Evolutionary conservation across 2,888 invertebrate genomes (phyloP).

Genomic region (Philereme vetulata): DNA sequence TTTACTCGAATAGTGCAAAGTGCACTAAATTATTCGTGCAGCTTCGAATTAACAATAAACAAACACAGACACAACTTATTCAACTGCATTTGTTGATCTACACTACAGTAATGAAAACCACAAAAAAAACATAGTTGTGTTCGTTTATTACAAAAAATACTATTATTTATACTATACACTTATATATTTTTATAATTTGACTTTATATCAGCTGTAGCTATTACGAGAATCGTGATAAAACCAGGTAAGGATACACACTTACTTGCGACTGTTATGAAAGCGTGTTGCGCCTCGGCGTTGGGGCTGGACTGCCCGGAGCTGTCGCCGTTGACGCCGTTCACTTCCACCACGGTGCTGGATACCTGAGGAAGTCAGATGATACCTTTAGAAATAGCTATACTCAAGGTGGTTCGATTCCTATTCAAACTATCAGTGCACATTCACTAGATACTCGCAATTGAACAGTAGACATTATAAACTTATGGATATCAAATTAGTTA

Average conservation of each 20-base stretch:
- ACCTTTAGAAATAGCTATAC: slow-evolving; percentile 49
- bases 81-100: slow-evolving; percentile 1
- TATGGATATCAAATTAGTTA: no score
- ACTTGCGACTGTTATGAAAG: slow-evolving; percentile 90
- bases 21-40: background rate
- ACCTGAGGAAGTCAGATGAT: slow-evolving; percentile 57
- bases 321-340: slow-evolving; percentile 81
- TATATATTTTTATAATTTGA: no score
- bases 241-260: slow-evolving; percentile 45
- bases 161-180: no score
- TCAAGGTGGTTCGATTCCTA: no score
- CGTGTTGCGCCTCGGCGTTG: slow-evolving; percentile 76
- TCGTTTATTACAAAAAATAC: no score
- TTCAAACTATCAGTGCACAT: no score
- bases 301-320: slow-evolving; percentile 84
- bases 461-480: no score
- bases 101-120: no score
- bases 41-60: background rate
- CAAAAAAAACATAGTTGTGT: no score
- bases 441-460: no score
- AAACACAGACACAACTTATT: background rate
- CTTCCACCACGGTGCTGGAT: slow-evolving; percentile 73
- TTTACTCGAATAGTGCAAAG: background rate
- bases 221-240: no score
- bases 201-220: no score